phyloP scores from a whole-genome alignment of 35 echinoderm and acorn worm species.

The Ptychodera flava region DNA sequence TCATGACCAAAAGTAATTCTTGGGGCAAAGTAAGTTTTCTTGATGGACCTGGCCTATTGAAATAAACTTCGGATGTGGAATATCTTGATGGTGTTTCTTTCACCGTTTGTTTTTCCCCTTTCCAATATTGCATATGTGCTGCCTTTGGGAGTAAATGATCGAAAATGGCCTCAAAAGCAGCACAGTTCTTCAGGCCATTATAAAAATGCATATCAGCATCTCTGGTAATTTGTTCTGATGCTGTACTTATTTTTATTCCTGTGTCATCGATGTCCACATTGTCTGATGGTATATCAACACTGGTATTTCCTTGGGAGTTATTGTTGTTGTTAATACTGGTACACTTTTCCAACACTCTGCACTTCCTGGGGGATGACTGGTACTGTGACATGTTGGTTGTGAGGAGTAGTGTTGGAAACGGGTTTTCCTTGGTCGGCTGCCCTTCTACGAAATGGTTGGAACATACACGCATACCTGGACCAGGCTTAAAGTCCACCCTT shows the following conservation, averaged over 20 bases:
- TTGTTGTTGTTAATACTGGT: background rate
- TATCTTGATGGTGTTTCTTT: constrained; percentile 4
- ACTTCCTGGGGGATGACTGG: background rate
- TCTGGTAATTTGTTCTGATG: background rate
- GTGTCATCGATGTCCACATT: background rate
- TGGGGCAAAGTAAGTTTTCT: background rate
- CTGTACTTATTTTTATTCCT: background rate
- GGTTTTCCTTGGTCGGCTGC: background rate
- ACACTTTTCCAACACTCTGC: background rate
- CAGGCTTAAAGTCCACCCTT: background rate
- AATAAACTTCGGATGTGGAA: background rate
- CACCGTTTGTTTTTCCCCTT: constrained; percentile 12
- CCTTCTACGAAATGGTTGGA: background rate
- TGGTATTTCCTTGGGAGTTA: background rate
- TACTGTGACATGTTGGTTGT: background rate
- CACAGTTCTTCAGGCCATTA: background rate
- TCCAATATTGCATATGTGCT: constrained; percentile 19
- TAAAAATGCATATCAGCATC: background rate
- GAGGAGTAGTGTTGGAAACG: background rate
- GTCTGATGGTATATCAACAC: background rate
- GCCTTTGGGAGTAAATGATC: background rate
- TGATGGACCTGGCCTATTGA: constrained; percentile 15
- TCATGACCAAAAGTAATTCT: constrained; percentile 15
- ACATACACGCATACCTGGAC: background rate
- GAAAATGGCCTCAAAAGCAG: background rate